Conservation (phyloP, 2,888 invertebrate species). For the Sarcophaga subvicina region DNA sequence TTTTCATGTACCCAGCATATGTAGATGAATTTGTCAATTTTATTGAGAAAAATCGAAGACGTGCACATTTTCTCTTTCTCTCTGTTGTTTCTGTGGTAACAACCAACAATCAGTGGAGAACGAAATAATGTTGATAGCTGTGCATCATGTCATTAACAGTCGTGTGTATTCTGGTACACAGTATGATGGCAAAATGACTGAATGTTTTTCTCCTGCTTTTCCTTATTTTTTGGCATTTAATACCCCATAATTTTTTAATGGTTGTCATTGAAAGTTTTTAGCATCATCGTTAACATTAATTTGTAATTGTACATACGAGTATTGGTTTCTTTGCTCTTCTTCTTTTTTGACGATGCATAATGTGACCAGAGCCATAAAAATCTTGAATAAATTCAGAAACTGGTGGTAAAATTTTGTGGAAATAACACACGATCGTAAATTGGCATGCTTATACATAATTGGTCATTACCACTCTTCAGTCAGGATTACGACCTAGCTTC, state of each 20-base stretch:
- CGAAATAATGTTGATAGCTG: not conserved
- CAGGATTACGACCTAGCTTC: too few species aligned
- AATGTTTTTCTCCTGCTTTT: not conserved
- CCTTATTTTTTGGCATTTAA: not conserved
- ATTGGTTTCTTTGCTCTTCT: not conserved
- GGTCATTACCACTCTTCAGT: too few species aligned
- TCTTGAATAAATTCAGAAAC: not conserved
- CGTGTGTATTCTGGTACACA: not conserved
- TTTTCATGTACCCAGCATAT: not conserved
- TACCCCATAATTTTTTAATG: slow-evolving; percentile 41
- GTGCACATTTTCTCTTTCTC: not conserved
- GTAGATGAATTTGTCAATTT: slow-evolving; percentile 26
- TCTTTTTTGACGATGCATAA: not conserved
- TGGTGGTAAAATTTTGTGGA: too few species aligned
- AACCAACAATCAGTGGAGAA: not conserved
- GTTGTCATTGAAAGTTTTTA: slow-evolving; percentile 20
- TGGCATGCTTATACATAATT: too few species aligned
- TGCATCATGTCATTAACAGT: slow-evolving; percentile 49
- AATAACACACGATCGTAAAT: too few species aligned
- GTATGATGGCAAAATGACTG: slow-evolving; percentile 39
- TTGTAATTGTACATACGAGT: slow-evolving; percentile 7
- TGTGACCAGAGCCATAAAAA: slow-evolving; percentile 15
- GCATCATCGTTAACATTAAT: slow-evolving; percentile 24
- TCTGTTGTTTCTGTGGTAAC: slow-evolving; percentile 7
- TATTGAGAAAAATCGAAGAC: slow-evolving; percentile 21